Percentiles rank a stretch among this genome's conserved stretches.
Conservation (phyloP, 2,888 invertebrate species). For the Rhabditophanes sp. region DNA sequence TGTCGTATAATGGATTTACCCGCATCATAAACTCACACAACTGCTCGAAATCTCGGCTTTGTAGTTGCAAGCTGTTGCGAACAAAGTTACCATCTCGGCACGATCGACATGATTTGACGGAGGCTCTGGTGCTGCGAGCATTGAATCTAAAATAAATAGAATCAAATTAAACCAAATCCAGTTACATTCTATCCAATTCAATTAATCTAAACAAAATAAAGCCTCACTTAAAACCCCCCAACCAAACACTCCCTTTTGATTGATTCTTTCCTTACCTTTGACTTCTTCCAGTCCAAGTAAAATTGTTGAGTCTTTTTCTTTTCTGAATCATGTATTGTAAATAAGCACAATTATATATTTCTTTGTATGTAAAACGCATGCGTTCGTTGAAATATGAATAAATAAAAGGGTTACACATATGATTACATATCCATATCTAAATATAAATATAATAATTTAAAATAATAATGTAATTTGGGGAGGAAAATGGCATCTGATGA, state of each 20-base stretch:
- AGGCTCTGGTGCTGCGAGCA: no score
- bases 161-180: no score
- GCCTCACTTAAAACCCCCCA: no score
- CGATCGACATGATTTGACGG: no score
- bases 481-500: conserved; percentile 1
- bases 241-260: no score
- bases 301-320: conserved; percentile 13
- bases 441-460: conserved; percentile 3
- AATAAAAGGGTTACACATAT: conserved; percentile 37
- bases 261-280: no score
- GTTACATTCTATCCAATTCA: no score
- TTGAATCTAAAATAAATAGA: no score
- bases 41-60: conserved; percentile 26
- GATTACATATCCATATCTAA: conserved; percentile 33
- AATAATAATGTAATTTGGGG: background rate
- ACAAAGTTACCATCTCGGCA: conserved; percentile 32
- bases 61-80: conserved; percentile 30
- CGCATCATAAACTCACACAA: conserved; percentile 40
- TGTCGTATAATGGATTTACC: conserved; percentile 37
- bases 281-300: conserved; percentile 9
- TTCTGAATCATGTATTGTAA: conserved; percentile 24
- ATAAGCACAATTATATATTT: conserved; percentile 26
- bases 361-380: conserved; percentile 33
- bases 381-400: conserved; percentile 40
- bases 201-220: no score